Percentiles rank a stretch among this genome's conserved stretches.
These are phyloP conservation scores for Mormoops blainvillei DNA, from an alignment of 2,113 vertebrate genomes.

Conservation along the genomic window DNA sequence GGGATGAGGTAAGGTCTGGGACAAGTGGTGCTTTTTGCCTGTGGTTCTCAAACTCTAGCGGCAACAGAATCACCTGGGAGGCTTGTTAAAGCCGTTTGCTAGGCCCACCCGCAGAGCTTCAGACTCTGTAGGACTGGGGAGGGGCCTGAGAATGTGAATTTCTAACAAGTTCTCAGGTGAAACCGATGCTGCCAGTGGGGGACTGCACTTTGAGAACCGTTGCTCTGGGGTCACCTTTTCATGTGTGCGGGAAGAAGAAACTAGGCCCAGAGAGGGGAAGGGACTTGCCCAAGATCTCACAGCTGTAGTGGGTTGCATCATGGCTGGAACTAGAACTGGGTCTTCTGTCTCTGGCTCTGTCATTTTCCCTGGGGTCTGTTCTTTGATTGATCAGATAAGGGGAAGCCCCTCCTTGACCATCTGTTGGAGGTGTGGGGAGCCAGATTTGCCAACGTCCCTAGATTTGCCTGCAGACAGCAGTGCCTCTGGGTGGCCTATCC, in stretches of 20 bases:
- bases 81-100: not conserved
- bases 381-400: not conserved
- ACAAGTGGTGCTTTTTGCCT: not conserved
- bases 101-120: not conserved
- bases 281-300: not conserved
- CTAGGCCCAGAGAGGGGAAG: not conserved
- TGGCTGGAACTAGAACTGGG: not conserved
- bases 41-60: not conserved
- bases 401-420: not conserved
- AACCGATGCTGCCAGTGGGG: not conserved
- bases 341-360: not conserved
- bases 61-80: not conserved
- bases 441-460: too few species aligned
- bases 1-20: not conserved
- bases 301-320: not conserved
- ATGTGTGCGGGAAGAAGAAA: not conserved
- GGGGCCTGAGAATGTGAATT: not conserved
- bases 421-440: not conserved
- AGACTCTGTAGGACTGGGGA: not conserved
- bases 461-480: not conserved
- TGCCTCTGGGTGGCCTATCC: not conserved
- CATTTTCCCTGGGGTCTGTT: not conserved
- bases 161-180: not conserved
- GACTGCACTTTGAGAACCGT: not conserved
- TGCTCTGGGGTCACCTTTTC: not conserved